phyloP scores from a whole-genome alignment of 2,113 vertebrate species.

The Cettia cetti region DNA sequence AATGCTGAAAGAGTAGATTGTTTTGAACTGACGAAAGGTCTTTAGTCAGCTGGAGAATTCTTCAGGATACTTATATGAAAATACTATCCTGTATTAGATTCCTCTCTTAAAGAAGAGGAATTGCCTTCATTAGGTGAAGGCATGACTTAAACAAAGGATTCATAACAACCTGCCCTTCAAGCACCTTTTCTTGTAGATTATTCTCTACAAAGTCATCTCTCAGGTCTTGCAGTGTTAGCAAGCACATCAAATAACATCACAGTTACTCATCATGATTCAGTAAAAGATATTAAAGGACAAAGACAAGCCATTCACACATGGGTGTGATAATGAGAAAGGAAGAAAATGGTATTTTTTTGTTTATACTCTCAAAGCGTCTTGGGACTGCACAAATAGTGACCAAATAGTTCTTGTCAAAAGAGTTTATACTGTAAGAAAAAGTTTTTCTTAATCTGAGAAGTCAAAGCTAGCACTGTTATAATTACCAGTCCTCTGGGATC shows the following conservation, averaged over 20 bases:
- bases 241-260: not conserved
- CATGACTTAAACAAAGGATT: not conserved
- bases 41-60: not conserved
- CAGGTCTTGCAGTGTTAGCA: not conserved
- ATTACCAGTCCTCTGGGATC: not conserved
- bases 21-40: not conserved
- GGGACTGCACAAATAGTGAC: not conserved
- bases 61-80: not conserved
- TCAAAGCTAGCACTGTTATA: not conserved
- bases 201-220: not conserved
- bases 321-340: not conserved
- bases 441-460: not conserved
- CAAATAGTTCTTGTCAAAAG: not conserved
- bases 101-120: not conserved
- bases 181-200: not conserved
- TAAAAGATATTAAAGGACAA: not conserved
- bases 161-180: not conserved
- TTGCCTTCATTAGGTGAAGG: not conserved
- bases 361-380: not conserved
- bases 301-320: not conserved
- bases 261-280: not conserved
- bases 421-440: not conserved
- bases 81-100: not conserved
- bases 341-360: not conserved
- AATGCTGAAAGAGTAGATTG: not conserved